A percentile compares a stretch with the other conserved stretches of the same genome.
These are phyloP conservation scores for Exaiptasia diaphana DNA, from an alignment of 64 coral and sea anemone species.

Conservation along the genomic window DNA sequence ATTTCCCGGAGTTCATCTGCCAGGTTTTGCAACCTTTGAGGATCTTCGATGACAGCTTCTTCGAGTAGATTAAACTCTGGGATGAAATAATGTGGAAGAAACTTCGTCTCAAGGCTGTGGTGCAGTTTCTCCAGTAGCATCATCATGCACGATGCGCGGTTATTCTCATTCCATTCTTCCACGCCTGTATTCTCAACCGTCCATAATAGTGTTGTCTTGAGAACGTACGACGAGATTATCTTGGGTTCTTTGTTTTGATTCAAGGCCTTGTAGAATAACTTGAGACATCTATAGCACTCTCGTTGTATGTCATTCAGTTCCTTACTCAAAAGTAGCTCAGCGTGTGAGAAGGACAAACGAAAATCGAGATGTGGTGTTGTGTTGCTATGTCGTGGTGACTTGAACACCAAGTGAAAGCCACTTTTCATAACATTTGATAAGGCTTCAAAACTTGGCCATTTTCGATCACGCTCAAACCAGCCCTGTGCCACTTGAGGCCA, in stretches of 20 bases:
- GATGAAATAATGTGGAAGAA: constrained; percentile 63
- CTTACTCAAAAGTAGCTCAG: constrained; percentile 54
- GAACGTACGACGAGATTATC: constrained; percentile 41
- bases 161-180: constrained; percentile 53
- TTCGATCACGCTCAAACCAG: constrained; percentile 40
- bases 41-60: constrained; percentile 35
- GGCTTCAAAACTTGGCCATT: constrained; percentile 31
- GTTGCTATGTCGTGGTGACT: constrained; percentile 6
- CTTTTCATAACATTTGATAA: constrained; percentile 29
- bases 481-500: constrained; percentile 50
- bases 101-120: background rate
- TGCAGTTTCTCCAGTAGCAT: constrained; percentile 5
- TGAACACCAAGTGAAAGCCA: constrained; percentile 57
- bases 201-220: constrained; percentile 64
- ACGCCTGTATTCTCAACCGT: constrained; percentile 58
- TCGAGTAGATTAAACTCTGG: constrained; percentile 48
- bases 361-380: constrained; percentile 62
- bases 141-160: constrained; percentile 54
- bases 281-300: constrained; percentile 63
- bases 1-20: constrained; percentile 31
- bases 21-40: constrained; percentile 10
- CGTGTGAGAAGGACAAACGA: constrained; percentile 64
- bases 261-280: constrained; percentile 51
- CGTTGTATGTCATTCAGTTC: constrained; percentile 51
- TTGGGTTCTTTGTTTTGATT: constrained; percentile 15